Base-by-base conservation (phyloP, 1,140 invertebrate genomes). In the Drosophila willistoni region DNA sequence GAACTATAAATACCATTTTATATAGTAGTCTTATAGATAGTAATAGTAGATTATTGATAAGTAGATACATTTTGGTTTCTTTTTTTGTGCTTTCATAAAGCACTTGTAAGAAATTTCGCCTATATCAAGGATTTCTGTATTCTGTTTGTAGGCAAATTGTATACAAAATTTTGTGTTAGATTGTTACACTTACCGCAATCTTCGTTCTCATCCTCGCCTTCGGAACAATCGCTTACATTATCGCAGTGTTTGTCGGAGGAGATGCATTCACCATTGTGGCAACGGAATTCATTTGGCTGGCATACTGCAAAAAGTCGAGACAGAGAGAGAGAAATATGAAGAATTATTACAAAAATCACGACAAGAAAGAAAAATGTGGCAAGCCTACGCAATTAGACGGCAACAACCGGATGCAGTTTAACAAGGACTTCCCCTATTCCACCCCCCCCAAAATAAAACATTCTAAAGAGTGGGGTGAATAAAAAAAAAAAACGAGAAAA, bases 221-320 rank as follows among this genome's bases (percentile, higher is more conserved):
- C 93, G 57, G 91, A 91, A 90, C 95, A 96, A 80, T 96, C 95
- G 44, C 69, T 65, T 0, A 92, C 78, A 39, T 94, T 93, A 90
- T 97, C 93, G 93, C 96, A 97, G 55, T 93, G 93, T 70, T 93
- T 92, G 54, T 92, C 94, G 71, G 6, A 29, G 6, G 29, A 29
- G 29, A 97, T 94, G 91, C 97, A 98, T 78, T 91, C 93, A 44
- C 95, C 95, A 83, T 94, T 93, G 67, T 92, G 85, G 86, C 96
- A 95, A 41, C 92, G 92, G 92, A 95, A 96, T 91, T 96, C 94
- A 77, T 93, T 93, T 0, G 79, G 54, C 36, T 92, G 93, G 91
- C 95, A 95, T 51, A 94, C 95, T 96, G 93, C 77, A 93, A 90
- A 22, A n/a, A 62, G 4, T 33, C 47, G 1, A 9, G 13, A 29